Evolutionary conservation across 2,888 invertebrate species (phyloP).

Genomic region (Hirtodrosophila alboralis): DNA sequence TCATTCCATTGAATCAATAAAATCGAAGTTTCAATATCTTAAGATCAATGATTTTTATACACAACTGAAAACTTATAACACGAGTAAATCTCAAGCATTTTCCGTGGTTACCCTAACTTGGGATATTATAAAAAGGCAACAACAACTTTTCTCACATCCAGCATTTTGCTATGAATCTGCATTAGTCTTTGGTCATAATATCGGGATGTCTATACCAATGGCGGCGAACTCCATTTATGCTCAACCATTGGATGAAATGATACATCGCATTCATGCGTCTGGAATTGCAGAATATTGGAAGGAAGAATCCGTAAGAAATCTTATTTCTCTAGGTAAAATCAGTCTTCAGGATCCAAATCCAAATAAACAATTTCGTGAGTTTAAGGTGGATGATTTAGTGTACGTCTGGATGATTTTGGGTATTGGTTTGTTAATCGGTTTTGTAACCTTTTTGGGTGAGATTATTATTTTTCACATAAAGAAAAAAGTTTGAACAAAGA

Average conservation of each 20-base stretch:
- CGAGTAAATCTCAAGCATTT: conserved; percentile 38
- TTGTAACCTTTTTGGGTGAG: conserved; percentile 40
- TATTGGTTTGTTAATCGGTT: conserved; percentile 9
- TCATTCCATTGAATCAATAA: conserved; percentile 1
- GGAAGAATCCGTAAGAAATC: conserved; percentile 29
- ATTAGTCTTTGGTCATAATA: conserved; percentile 31
- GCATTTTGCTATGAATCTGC: conserved; percentile 28
- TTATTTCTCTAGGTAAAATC: conserved; percentile 42
- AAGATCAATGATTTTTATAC: neutral
- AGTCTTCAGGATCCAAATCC: conserved; percentile 41
- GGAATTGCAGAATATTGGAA: conserved; percentile 52
- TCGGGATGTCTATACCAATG: conserved; percentile 46
- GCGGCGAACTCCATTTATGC: conserved; percentile 59
- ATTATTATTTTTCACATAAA: conserved; percentile 5
- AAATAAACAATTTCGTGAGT: conserved; percentile 40
- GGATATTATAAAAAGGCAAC: conserved; percentile 44
- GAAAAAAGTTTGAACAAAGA: too few species aligned
- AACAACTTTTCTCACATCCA: conserved; percentile 45
- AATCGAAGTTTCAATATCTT: conserved; percentile 30
- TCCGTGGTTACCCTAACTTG: conserved; percentile 35
- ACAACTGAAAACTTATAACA: conserved; percentile 21
- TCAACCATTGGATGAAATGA: conserved; percentile 40
- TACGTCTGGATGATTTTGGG: conserved; percentile 51
- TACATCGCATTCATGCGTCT: conserved; percentile 30
- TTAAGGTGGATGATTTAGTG: conserved; percentile 52